Conservation (phyloP, 2,113 vertebrate genomes). For the Stegastes partitus region DNA sequence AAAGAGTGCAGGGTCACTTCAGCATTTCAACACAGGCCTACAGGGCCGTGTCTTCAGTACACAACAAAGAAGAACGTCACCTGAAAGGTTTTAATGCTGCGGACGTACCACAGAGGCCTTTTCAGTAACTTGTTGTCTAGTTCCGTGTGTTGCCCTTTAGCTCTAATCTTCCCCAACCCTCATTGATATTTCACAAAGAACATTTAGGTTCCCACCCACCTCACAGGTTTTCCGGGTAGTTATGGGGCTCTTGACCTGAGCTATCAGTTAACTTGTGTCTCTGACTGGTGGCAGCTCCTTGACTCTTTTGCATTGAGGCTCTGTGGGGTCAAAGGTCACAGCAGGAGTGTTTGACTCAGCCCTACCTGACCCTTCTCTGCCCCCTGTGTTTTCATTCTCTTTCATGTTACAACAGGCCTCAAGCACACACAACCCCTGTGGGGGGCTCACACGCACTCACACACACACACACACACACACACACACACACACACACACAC, state of each 20-base stretch:
- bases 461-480: slow-evolving; percentile 29
- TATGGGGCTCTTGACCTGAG: slow-evolving; percentile 60
- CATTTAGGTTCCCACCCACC: slow-evolving; percentile 8
- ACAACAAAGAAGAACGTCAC: not conserved
- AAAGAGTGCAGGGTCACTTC: slow-evolving; percentile 35
- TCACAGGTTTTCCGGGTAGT: slow-evolving; percentile 5
- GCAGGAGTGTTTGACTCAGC: slow-evolving; percentile 72
- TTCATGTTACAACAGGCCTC: slow-evolving; percentile 79
- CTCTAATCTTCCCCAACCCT: slow-evolving; percentile 10
- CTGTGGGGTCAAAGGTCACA: slow-evolving; percentile 74
- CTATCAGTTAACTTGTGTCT: slow-evolving; percentile 71
- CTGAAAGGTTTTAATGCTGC: not conserved
- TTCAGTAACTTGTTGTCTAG: slow-evolving; percentile 1
- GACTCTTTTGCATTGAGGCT: slow-evolving; percentile 72
- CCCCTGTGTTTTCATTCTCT: slow-evolving; percentile 74
- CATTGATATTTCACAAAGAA: not conserved
- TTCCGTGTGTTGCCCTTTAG: slow-evolving; percentile 7
- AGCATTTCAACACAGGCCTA: slow-evolving; percentile 5
- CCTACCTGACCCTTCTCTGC: slow-evolving; percentile 70
- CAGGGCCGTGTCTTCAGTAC: not conserved
- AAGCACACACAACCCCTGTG: slow-evolving; percentile 72
- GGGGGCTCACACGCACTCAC: slow-evolving; percentile 24
- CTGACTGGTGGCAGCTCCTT: slow-evolving; percentile 67
- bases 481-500: slow-evolving; percentile 27
- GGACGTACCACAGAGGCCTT: not conserved